Conservation (phyloP, 2,113 vertebrate genomes). For the Poeciliopsis prolifica region DNA sequence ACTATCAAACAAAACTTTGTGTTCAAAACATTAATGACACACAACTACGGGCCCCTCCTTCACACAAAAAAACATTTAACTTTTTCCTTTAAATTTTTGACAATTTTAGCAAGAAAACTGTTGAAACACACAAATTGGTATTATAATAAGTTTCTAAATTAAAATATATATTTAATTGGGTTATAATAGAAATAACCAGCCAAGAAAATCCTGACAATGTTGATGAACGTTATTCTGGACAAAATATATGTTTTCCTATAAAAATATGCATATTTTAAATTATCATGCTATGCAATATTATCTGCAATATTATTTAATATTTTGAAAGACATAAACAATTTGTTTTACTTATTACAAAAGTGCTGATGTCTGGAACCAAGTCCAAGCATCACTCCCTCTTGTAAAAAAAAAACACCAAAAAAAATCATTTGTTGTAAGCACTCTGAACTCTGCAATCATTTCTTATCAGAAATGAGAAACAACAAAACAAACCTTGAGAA, state of each 20-base stretch:
- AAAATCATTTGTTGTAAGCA: not conserved
- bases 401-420: no score
- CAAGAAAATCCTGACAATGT: not conserved
- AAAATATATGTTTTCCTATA: no score
- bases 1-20: conserved; percentile 10
- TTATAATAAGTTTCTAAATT: not conserved
- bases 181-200: not conserved
- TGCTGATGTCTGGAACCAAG: not conserved
- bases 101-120: not conserved
- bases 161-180: not conserved
- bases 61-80: not conserved
- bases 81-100: not conserved
- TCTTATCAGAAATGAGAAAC: conserved; percentile 34
- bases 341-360: not conserved
- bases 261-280: not conserved
- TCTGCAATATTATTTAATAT: not conserved
- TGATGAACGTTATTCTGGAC: conserved; percentile 5
- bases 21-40: conserved; percentile 23
- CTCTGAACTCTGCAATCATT: conserved; percentile 2
- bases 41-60: conserved; percentile 2
- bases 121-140: not conserved
- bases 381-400: not conserved
- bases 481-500: conserved; percentile 15
- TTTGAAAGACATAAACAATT: not conserved
- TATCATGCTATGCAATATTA: conserved; percentile 5